A percentile compares a stretch with the other conserved stretches of the same genome.
These are phyloP conservation scores for Vombatus ursinus DNA, from an alignment of 2,113 vertebrate genomes.

Conservation along the genomic window DNA sequence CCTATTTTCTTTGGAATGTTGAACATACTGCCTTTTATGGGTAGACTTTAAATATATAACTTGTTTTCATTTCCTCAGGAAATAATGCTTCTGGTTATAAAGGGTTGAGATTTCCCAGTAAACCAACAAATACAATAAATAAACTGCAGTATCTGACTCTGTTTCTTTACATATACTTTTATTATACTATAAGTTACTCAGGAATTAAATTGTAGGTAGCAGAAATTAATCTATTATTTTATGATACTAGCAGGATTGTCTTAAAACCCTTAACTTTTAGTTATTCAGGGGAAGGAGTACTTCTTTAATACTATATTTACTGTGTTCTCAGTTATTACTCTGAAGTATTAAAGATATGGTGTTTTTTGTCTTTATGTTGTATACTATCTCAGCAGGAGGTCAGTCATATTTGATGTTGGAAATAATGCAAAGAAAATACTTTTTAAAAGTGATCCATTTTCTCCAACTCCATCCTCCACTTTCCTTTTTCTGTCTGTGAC, in stretches of 20 bases:
- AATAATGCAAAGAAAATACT: slow-evolving; percentile 46
- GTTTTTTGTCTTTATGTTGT: slow-evolving; percentile 53
- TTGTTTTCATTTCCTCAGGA: slow-evolving; percentile 31
- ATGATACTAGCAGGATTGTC: slow-evolving; percentile 27
- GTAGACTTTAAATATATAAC: slow-evolving; percentile 21
- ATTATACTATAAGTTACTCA: neutral
- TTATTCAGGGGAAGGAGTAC: slow-evolving; percentile 24
- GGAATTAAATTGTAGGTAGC: slow-evolving; percentile 43
- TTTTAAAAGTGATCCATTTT: neutral
- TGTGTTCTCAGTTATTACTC: slow-evolving; percentile 31
- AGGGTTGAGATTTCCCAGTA: slow-evolving; percentile 44
- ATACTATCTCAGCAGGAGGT: slow-evolving; percentile 1
- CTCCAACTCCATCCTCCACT: neutral
- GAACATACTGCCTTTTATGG: neutral
- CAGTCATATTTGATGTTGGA: slow-evolving; percentile 13
- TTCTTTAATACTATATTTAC: slow-evolving; percentile 33
- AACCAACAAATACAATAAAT: neutral
- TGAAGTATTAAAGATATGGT: slow-evolving; percentile 52
- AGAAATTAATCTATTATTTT: slow-evolving; percentile 35
- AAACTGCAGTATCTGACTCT: neutral
- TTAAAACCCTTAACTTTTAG: slow-evolving; percentile 43
- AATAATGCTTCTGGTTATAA: slow-evolving; percentile 38
- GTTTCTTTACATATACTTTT: slow-evolving; percentile 24
- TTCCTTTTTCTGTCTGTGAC: neutral
- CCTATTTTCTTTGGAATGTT: slow-evolving; percentile 14